Conservation (phyloP, 1,140 invertebrate genomes). For the Telenomus remus region DNA sequence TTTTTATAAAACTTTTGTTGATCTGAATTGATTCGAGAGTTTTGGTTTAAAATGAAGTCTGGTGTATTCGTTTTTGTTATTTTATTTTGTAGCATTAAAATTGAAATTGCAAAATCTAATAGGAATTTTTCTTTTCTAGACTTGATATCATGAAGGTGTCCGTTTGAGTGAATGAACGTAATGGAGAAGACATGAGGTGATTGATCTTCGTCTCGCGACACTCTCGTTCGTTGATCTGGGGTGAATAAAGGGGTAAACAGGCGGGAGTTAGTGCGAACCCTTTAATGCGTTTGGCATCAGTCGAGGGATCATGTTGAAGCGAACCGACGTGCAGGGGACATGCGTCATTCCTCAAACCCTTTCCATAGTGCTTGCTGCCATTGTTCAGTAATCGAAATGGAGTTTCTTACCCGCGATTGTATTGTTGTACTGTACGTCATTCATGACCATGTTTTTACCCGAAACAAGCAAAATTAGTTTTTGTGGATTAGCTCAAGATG, state of each 20-base stretch:
- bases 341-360: slow-evolving; percentile 49
- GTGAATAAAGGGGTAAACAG: slow-evolving; percentile 67
- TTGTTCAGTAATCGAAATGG: slow-evolving; percentile 51
- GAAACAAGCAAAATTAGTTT: slow-evolving; percentile 4
- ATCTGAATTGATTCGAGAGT: no score
- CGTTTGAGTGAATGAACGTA: slow-evolving; percentile 27
- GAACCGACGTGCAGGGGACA: slow-evolving; percentile 50
- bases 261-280: slow-evolving; percentile 62
- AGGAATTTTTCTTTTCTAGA: slow-evolving; percentile 15
- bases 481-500: not conserved
- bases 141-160: no score
- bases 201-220: slow-evolving; percentile 71
- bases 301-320: slow-evolving; percentile 63
- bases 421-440: slow-evolving; percentile 25
- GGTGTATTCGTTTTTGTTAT: no score
- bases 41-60: no score
- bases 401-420: slow-evolving; percentile 47
- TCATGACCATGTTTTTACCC: slow-evolving; percentile 23
- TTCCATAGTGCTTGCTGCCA: slow-evolving; percentile 27
- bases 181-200: slow-evolving; percentile 60
- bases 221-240: slow-evolving; percentile 63
- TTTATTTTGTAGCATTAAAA: no score
- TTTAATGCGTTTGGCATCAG: slow-evolving; percentile 70
- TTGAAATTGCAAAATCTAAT: slow-evolving; percentile 11
- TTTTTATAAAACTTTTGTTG: no score